Conservation (phyloP, 2,113 vertebrate species). For the Sylvicapra grimmia region DNA sequence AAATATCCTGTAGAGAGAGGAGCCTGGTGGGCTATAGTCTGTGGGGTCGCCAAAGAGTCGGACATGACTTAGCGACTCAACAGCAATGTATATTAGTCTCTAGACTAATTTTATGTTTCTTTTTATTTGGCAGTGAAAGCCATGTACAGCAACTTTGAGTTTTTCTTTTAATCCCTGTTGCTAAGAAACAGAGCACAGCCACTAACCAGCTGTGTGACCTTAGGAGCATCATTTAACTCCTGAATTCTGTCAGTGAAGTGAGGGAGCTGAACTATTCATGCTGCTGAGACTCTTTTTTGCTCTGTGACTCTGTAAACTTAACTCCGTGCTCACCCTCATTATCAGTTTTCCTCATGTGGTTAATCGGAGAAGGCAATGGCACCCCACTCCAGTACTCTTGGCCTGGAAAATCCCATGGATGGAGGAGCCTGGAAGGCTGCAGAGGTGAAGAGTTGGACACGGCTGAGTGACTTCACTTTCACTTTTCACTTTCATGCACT, state of each 20-base stretch:
- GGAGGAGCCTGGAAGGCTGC: no score
- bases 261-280: not conserved
- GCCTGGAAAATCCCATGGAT: no score
- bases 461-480: fast-evolving
- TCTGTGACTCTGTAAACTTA: not conserved
- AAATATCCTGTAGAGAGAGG: not conserved
- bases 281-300: not conserved
- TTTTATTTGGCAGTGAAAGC: not conserved
- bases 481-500: no score
- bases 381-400: no score
- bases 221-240: not conserved
- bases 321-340: not conserved
- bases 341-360: not conserved
- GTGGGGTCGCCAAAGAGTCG: not conserved
- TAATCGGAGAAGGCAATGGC: no score
- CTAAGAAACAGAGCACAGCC: not conserved
- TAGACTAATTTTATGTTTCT: not conserved
- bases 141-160: not conserved
- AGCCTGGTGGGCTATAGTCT: not conserved
- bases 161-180: constrained; percentile 15
- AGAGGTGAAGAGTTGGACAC: no score
- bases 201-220: constrained; percentile 29
- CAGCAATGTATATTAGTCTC: not conserved
- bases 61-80: not conserved
- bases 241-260: not conserved